Percentiles rank a stretch among this genome's conserved stretches.
Evolutionary conservation across 2,888 invertebrate genomes (phyloP).

Genomic region (Drosophila austrosaltans): DNA sequence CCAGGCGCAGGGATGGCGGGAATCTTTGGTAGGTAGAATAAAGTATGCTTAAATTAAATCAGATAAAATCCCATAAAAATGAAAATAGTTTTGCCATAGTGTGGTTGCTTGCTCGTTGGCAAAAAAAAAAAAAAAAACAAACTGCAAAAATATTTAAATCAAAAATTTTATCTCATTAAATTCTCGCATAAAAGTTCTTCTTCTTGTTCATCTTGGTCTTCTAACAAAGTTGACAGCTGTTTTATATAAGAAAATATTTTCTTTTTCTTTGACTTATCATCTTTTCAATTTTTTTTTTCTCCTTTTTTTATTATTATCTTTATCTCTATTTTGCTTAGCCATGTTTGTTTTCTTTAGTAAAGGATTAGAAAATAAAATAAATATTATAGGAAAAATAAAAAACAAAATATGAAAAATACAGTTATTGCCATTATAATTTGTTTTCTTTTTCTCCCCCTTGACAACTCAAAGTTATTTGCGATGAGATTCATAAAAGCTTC

Average conservation of each 20-base stretch:
- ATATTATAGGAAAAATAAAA: neutral
- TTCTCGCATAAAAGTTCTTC: slow-evolving; percentile 17
- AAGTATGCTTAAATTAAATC: slow-evolving; percentile 76
- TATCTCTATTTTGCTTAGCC: slow-evolving; percentile 5
- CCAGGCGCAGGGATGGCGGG: too few species aligned
- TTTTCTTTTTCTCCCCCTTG: neutral
- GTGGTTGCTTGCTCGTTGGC: slow-evolving; percentile 19
- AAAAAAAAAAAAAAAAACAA: neutral
- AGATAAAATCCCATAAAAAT: slow-evolving; percentile 74
- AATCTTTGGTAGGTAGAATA: slow-evolving; percentile 25
- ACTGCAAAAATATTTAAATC: slow-evolving; percentile 35
- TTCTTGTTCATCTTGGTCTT: slow-evolving; percentile 9
- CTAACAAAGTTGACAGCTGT: slow-evolving; percentile 33
- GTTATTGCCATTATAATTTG: neutral
- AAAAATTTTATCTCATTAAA: slow-evolving; percentile 50
- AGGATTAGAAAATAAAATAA: neutral
- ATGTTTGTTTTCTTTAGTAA: neutral
- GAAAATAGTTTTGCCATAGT: slow-evolving; percentile 47
- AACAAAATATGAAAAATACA: neutral
- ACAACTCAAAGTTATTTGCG: neutral
- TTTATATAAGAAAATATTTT: slow-evolving; percentile 37
- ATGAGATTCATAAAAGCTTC: neutral
- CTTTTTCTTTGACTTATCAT: slow-evolving; percentile 1
- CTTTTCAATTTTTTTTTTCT: neutral
- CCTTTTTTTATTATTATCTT: slow-evolving; percentile 2